Conservation (phyloP, 2,888 invertebrate species). For the Tenthredo amoena region DNA sequence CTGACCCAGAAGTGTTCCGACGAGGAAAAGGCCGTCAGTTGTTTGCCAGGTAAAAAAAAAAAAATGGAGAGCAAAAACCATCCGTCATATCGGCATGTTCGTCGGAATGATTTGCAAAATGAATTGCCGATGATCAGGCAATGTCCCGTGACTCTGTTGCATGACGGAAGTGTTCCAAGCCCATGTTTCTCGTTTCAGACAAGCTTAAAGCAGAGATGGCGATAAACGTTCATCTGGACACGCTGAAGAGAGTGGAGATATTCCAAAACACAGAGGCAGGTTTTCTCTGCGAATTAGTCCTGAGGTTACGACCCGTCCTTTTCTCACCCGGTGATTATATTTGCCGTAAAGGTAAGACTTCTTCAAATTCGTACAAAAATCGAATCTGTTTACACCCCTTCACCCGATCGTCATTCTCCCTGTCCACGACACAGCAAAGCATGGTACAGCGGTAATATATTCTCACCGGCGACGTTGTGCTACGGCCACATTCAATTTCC, state of each 20-base stretch:
- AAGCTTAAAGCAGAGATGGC: conserved; percentile 99
- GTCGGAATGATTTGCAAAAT: background rate
- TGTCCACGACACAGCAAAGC: no score
- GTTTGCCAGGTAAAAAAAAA: conserved; percentile 85
- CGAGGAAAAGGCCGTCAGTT: conserved; percentile 97
- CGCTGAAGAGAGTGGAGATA: conserved; percentile 97
- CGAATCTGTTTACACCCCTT: background rate
- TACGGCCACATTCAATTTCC: background rate
- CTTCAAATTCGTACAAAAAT: background rate
- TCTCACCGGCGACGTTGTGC: background rate
- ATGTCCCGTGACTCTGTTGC: background rate
- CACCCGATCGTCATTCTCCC: background rate
- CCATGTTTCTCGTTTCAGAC: conserved; percentile 79
- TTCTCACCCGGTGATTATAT: conserved; percentile 99
- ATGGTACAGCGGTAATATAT: background rate
- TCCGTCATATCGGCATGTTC: background rate
- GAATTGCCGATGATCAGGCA: background rate
- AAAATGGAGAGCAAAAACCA: background rate
- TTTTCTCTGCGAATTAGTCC: conserved; percentile 97
- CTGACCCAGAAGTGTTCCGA: conserved; percentile 99
- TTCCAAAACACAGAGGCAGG: conserved; percentile 99
- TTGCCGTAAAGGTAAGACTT: conserved; percentile 94
- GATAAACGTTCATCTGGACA: conserved; percentile 99
- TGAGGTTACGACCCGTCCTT: conserved; percentile 95
- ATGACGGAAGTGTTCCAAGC: background rate